Evolutionary conservation across 2,888 invertebrate species (phyloP), one percentile per base, ranked within the genome.

Genomic region (Dioctria linearis): DNA sequence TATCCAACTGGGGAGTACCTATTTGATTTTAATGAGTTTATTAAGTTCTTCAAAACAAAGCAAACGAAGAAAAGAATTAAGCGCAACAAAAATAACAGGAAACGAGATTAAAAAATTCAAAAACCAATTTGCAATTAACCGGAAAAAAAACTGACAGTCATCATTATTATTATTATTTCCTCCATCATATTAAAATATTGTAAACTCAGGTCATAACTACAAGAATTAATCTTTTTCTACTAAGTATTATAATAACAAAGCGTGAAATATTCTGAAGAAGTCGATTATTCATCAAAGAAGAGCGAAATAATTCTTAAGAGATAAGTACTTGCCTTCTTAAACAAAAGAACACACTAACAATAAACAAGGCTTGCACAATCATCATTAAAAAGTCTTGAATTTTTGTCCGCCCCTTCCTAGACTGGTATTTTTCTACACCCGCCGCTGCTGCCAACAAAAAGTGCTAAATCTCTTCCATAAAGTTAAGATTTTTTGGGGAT

Each of bases 391-490:
- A n/a, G 54, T 11, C 3, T 54, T 54, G 54, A 54, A 2, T 54
- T 54, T 5, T 46, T 46, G 25, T 25, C 25, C 25, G 25, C 25
- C 25, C 25, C 25, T 25, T 25, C 25, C 25, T 25, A 25, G 25
- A 25, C 25, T 25, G 25, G 25, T 46, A 46, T 46, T 46, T 46
- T 46, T n/a, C 6, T 54, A n/a, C 11, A 54, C 6, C 54, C 6
- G 54, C 6, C 54, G 4, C 4, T 54, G 11, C 11, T 54, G 6
- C 25, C 25, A 25, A 25, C 25, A 25, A 54, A 0, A 4, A 54
- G 54, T n/a, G 6, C 54, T 54, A 54, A 54, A n/a, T n/a, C 54
- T 54, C 54, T 25, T 25, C 54, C 54, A 54, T 54, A 54, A 54
- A 54, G 4, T 54, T 46, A 9, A 46, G 49, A 11, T n/a, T 54